A percentile compares a stretch with the other conserved stretches of the same genome.
phyloP scores from a whole-genome alignment of 2,797 vertebrate genomes.

The Triplophysa bombifrons region DNA sequence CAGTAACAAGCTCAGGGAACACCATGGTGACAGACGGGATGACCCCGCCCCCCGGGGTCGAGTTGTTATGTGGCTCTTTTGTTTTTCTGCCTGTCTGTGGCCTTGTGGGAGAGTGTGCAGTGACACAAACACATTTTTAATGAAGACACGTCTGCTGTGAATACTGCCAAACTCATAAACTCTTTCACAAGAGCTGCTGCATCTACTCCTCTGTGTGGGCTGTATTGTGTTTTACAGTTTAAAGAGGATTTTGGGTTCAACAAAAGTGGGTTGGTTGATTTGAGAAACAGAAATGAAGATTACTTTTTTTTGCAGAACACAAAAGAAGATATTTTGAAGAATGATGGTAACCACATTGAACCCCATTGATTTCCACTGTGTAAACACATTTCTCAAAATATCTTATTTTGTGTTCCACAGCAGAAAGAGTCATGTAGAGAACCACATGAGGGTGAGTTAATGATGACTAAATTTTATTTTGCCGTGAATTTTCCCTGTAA shows the following conservation, averaged over 20 bases:
- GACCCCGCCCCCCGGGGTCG: slow-evolving; percentile 31
- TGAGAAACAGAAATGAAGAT: not conserved
- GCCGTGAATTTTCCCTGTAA: too few species aligned
- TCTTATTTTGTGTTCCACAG: too few species aligned
- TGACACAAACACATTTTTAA: slow-evolving; percentile 53
- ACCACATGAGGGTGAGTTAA: too few species aligned
- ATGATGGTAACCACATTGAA: too few species aligned
- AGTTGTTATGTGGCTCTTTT: slow-evolving; percentile 45
- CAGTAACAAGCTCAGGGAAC: slow-evolving; percentile 29
- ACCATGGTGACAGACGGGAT: slow-evolving; percentile 54
- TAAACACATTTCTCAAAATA: too few species aligned
- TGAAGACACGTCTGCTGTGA: slow-evolving; percentile 51
- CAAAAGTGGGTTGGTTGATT: not conserved
- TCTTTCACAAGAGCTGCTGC: slow-evolving; percentile 7
- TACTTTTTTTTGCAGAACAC: too few species aligned
- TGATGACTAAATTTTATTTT: too few species aligned
- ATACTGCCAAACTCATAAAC: slow-evolving; percentile 15
- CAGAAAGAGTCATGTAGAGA: too few species aligned
- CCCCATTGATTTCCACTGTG: too few species aligned
- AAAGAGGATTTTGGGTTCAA: not conserved
- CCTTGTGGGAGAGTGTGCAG: slow-evolving; percentile 38
- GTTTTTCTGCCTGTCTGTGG: slow-evolving; percentile 37
- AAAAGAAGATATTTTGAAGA: too few species aligned
- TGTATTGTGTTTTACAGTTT: not conserved
- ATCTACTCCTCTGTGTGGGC: not conserved